Evolutionary conservation across 2,888 invertebrate species (phyloP), one percentile per base, ranked within the genome.

Genomic region (Monopis laevigella): DNA sequence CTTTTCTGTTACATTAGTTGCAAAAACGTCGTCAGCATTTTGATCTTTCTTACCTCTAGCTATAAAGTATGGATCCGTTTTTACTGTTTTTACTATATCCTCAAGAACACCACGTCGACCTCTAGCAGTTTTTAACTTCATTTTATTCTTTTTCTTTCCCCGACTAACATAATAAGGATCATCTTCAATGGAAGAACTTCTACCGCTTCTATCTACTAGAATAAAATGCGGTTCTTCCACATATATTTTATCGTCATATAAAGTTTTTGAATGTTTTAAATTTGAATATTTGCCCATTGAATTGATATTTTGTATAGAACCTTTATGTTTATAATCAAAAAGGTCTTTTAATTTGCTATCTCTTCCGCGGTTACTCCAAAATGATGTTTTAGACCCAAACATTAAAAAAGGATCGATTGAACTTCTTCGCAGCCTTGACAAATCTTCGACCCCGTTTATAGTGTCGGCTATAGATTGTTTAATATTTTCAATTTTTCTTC

Each of bases 141-240:
- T 47, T 27, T 58, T 57, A 0, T 17, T 16, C 49, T 63, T 66
- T 43, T 74, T 73, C 51, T 74, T 69, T 24, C 80, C 72, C 48
- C 78, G 59, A 1, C 73, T 63, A 46, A 80, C 74, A 42, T 55
- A 69, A 44, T 57, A 78, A 1, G 78, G 80, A 45, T 78, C 80
- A 5, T 68, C 65, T 54, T 77, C 75, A 1, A 44, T 58, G 1
- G 77, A 74, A 11, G 73, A 71, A 42, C 43, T 39, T 35, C 78
- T 68, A 43, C 77, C 66, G 44, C 66, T 70, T 48, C 75, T 70
- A 41, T 75, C 74, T 2, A 84, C 67, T 42, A 83, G 47, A 49
- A 84, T 68, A 58, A 75, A 85, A 44, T 65, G 67, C 0, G 85
- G 85, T 54, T 84, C 78, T 14, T 84, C 82, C 1, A 73, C 84